Percentiles rank a stretch among this genome's conserved stretches.
Evolutionary conservation across 2,888 invertebrate genomes (phyloP).

Genomic region (Spilarctia lutea): DNA sequence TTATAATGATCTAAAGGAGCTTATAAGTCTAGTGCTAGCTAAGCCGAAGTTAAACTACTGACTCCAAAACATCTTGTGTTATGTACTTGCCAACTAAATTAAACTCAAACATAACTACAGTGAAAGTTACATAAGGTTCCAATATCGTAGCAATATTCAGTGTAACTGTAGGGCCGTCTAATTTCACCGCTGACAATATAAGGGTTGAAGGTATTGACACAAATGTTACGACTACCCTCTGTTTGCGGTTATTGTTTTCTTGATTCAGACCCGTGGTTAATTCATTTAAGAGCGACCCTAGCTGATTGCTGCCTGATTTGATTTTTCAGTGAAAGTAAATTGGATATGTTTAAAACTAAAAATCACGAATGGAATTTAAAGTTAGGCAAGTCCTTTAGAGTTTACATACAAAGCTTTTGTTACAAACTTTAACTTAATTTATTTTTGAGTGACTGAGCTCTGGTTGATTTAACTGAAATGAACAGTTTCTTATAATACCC

Average conservation of each 20-base stretch:
- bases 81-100: conserved; percentile 10
- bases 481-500: background rate
- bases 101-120: conserved; percentile 20
- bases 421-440: background rate
- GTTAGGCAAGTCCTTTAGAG: background rate
- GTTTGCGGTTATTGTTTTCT: conserved; percentile 83
- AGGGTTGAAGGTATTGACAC: conserved; percentile 78
- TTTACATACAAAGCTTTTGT: background rate
- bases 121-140: conserved; percentile 48
- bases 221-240: conserved; percentile 78
- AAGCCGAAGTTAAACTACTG: background rate
- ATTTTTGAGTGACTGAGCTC: background rate
- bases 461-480: background rate
- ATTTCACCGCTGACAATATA: conserved; percentile 70
- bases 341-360: background rate
- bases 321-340: conserved; percentile 23
- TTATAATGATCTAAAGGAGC: background rate
- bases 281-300: conserved; percentile 71
- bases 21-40: background rate
- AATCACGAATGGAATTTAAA: background rate
- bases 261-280: conserved; percentile 75
- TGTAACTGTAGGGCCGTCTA: conserved; percentile 52
- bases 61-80: background rate
- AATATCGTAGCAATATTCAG: conserved; percentile 56
- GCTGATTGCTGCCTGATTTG: conserved; percentile 59